Evolutionary conservation across 1,140 invertebrate genomes (phyloP), one percentile per base, ranked within the genome.

Genomic region (Drosophila melanica): DNA sequence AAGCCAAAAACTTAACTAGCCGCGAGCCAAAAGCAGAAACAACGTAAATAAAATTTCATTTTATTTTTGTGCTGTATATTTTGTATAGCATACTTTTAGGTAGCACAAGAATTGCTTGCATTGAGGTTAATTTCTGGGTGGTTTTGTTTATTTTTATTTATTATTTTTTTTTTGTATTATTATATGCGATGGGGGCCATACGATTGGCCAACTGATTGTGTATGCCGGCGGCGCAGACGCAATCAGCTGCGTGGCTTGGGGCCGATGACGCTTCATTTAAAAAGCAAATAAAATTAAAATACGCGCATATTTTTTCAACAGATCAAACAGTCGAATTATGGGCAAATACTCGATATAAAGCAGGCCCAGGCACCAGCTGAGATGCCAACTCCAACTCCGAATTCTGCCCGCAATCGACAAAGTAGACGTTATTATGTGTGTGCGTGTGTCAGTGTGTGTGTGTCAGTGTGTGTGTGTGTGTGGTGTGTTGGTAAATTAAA

Each of bases 231-330:
- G 70, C 66, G 76, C 73, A 66, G 71, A 82, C 79, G 86, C 82
- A 86, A 86, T 86, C 82, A 86, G 82, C 67, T 87, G 79, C 44
- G 37, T 68, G 71, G 82, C 82, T 60, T 47, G 54, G 53, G 79
- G 82, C 71, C 65, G 62, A 42, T 79, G 82, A 75, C 54, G 82
- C 82, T 86, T 86, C 82, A 87, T 86, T 86, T 87, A 87, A 86
- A 86, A 87, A 86, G 79, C 82, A 86, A 86, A 86, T 86, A 86
- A 86, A 86, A 86, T 86, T 86, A 86, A 86, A 86, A 86, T 86
- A 86, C 82, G 65, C 78, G 77, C 79, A 65, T 57, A 78, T 82
- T 77, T 80, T 75, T 81, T 81, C 67, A 60, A 37, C 79, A 81
- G 78, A 72, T 81, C 78, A 81, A 81, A 81, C 78, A 81, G 67